These are phyloP conservation scores for Mixornis gularis DNA, from an alignment of 2,113 vertebrate genomes.

Conservation along the genomic window DNA sequence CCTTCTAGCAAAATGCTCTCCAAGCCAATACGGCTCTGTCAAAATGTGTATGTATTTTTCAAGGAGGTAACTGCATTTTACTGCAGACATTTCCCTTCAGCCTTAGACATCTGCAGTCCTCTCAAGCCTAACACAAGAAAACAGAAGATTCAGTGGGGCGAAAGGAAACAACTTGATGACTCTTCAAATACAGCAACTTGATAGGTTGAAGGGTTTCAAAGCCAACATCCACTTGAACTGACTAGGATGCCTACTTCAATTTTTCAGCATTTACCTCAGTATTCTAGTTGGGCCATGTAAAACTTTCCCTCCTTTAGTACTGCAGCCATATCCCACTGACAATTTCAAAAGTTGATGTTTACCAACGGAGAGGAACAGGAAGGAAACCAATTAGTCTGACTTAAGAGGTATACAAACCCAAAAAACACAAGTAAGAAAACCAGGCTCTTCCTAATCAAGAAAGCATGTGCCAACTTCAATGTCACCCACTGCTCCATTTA, in stretches of 20 bases:
- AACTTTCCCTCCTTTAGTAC: not conserved
- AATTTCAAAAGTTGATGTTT: not conserved
- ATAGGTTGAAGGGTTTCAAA: not conserved
- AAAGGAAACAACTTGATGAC: not conserved
- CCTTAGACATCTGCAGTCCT: not conserved
- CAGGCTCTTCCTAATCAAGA: not conserved
- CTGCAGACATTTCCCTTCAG: not conserved
- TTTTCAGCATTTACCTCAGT: not conserved
- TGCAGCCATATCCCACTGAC: not conserved
- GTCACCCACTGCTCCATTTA: not conserved
- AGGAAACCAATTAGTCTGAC: not conserved
- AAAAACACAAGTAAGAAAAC: not conserved
- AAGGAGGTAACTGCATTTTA: not conserved
- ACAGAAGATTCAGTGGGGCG: not conserved
- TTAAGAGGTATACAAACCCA: not conserved
- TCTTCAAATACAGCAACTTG: not conserved
- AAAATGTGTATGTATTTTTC: not conserved
- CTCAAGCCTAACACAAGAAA: not conserved
- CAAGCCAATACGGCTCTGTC: not conserved
- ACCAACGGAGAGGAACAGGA: not conserved
- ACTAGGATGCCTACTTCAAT: not conserved
- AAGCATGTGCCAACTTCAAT: not conserved
- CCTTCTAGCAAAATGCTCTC: not conserved
- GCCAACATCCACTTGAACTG: not conserved
- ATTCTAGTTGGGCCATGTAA: accelerated